Base-by-base conservation (phyloP, 2,888 invertebrate genomes). In the Sinopyrophorus schimmeli region DNA sequence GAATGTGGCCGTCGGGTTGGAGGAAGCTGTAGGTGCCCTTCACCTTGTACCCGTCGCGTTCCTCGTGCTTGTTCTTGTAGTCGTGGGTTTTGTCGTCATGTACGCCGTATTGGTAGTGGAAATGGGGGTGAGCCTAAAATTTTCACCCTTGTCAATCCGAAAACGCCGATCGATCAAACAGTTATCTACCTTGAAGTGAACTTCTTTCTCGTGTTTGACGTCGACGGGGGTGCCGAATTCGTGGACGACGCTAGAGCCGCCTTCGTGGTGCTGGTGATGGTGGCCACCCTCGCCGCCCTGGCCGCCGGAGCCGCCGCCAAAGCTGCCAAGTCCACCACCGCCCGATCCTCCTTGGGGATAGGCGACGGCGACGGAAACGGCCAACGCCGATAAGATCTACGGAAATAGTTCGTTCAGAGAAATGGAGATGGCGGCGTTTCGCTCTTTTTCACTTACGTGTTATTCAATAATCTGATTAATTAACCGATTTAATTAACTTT, bases 31-130 rank as follows among this genome's bases (percentile, higher is more conserved):
- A 71, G 15, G 54, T 48, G 30, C 71, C 71, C 54, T 70, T 70
- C 20, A 71, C 70, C 61, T 68, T 70, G 62, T 68, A 61, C 15
- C 71, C 71, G 18, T 71, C 69, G 15, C 71, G 61, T n/a, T 57
- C 61, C 56, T 71, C 71, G 30, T 70, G 64, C 52, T 71, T 66
- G 54, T 62, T 65, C 55, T 69, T 68, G 64, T 60, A 65, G 55
- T 68, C 70, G 42, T 70, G 64, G 41, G 61, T 60, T 38, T 70
- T 64, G 44, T 65, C 65, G 47, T 70, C 68, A 14, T 61, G 64
- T 38, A 71, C 67, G 40, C 68, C 63, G 55, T 66, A 71, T 26
- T 67, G 67, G 57, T 68, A 71, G 42, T 69, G 67, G 58, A 65
- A 71, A 57, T 69, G 66, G 1, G 71, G 70, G 49, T 69, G 64